Percentiles rank a stretch among this genome's conserved stretches.
Evolutionary conservation across 1,140 invertebrate genomes (phyloP).

Genomic region (Ericerus pela): DNA sequence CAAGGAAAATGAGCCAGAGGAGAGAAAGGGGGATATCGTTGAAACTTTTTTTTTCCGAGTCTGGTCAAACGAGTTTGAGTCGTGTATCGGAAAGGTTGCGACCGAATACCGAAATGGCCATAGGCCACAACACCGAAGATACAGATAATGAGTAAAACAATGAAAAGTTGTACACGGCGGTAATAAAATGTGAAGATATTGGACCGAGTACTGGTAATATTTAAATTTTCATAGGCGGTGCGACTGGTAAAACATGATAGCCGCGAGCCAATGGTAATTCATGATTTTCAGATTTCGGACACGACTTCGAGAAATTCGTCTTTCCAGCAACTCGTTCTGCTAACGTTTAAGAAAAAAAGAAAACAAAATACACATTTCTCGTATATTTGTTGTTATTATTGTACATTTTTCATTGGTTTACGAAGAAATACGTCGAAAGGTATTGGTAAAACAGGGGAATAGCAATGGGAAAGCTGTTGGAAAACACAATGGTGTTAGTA

Average conservation of each 20-base stretch:
- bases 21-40: too few relatives aligned
- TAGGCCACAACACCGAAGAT: slow-evolving; percentile 8
- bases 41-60: too few relatives aligned
- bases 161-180: slow-evolving; percentile 7
- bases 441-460: too few relatives aligned
- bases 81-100: slow-evolving; percentile 6
- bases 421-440: too few relatives aligned
- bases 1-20: too few relatives aligned
- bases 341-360: too few relatives aligned
- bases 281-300: slow-evolving; percentile 11
- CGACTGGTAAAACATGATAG: slow-evolving; percentile 7
- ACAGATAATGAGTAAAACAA: slow-evolving; percentile 12
- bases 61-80: slow-evolving; percentile 5
- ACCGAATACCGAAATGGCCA: not conserved
- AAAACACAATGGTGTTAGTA: too few relatives aligned
- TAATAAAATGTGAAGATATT: slow-evolving; percentile 9
- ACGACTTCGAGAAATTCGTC: slow-evolving; percentile 9
- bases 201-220: slow-evolving; percentile 5
- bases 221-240: slow-evolving; percentile 12
- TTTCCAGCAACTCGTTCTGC: too few relatives aligned
- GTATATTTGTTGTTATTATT: too few relatives aligned
- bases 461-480: too few relatives aligned
- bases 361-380: too few relatives aligned
- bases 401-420: too few relatives aligned
- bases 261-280: slow-evolving; percentile 8